phyloP scores from a whole-genome alignment of 1,140 invertebrate genomes.

The Phenacoccus solenopsis region DNA sequence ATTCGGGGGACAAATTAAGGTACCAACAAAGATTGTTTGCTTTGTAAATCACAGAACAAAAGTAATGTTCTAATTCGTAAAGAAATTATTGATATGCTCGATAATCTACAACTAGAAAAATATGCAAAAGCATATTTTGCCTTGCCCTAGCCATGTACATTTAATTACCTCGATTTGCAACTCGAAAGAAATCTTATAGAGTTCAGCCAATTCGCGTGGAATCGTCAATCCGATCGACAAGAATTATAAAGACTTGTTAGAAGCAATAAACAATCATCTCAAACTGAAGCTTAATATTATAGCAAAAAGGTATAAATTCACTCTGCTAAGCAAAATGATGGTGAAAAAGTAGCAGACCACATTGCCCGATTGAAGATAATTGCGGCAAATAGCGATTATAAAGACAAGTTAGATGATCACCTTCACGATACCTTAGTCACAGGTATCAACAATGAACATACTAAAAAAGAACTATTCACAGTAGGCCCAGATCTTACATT shows the following conservation, averaged over 20 bases:
- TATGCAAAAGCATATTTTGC: not conserved
- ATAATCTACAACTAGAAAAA: too few species aligned
- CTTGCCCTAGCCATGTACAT: not conserved
- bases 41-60: too few species aligned
- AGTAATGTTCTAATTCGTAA: too few species aligned
- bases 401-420: not conserved
- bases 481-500: not conserved
- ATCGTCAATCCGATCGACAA: not conserved
- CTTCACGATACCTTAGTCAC: not conserved
- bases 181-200: not conserved
- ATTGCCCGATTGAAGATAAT: not conserved
- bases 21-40: too few species aligned
- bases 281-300: not conserved
- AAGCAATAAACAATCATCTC: not conserved
- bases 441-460: not conserved
- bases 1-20: too few species aligned
- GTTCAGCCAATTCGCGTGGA: not conserved
- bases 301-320: not conserved
- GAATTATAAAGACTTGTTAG: not conserved
- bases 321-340: not conserved
- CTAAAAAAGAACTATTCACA: constrained; percentile 6
- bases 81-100: too few species aligned
- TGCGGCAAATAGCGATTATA: not conserved
- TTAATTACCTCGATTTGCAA: too few species aligned
- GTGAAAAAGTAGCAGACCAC: not conserved